phyloP scores from a whole-genome alignment of 2,797 vertebrate species.

The Premnoplex brunnescens region DNA sequence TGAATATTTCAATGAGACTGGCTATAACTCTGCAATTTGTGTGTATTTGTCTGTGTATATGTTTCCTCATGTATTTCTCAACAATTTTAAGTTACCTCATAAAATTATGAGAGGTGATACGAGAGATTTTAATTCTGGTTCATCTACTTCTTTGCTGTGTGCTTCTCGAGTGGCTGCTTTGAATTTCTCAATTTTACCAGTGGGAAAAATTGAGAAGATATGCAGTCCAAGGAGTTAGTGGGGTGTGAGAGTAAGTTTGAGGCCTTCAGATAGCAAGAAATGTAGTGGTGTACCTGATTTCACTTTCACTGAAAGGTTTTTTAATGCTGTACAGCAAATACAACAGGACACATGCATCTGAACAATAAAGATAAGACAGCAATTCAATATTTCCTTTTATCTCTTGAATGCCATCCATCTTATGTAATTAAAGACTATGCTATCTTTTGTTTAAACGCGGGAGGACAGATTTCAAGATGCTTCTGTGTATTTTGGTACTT shows the following conservation, averaged over 20 bases:
- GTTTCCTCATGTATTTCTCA: neutral
- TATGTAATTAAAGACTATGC: constrained; percentile 10
- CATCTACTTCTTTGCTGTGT: neutral
- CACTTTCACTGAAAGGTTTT: neutral
- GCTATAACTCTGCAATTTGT: neutral
- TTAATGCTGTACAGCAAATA: neutral
- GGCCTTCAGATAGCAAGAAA: neutral
- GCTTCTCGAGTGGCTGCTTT: neutral
- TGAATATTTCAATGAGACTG: neutral
- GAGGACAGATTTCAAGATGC: constrained; percentile 39
- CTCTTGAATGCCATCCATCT: constrained; percentile 7
- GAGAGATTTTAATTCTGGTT: neutral
- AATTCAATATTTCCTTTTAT: neutral
- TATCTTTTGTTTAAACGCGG: neutral
- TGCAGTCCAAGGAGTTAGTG: neutral
- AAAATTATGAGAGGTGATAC: neutral
- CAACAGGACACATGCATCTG: neutral
- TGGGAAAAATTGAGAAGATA: neutral
- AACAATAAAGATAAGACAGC: constrained; percentile 3
- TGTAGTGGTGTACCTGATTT: neutral
- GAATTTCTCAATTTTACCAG: neutral
- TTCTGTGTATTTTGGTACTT: constrained; percentile 39
- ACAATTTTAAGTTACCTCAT: neutral
- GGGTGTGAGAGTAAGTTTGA: neutral
- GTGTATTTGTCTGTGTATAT: fast-evolving